These are phyloP conservation scores for Percina caprodes DNA, from an alignment of 2,113 vertebrate species.

Conservation along the genomic window DNA sequence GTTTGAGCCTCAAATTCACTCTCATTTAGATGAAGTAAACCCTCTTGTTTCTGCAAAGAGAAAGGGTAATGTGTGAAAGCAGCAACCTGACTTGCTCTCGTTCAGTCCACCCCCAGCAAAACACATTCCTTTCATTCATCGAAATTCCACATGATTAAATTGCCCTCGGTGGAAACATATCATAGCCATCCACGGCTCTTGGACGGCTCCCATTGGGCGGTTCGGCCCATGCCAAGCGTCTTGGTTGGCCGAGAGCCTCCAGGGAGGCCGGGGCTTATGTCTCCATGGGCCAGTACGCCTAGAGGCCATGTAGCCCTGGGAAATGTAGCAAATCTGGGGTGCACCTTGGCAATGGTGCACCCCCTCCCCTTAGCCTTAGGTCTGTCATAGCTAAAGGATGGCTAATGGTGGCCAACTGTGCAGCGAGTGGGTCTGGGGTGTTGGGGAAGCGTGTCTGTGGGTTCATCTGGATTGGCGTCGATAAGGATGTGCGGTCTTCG, in stretches of 20 bases:
- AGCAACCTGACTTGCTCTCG: constrained; percentile 40
- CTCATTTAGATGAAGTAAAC: not conserved
- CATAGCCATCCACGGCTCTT: constrained; percentile 83
- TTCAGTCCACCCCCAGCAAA: constrained; percentile 72
- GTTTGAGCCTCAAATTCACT: constrained; percentile 4
- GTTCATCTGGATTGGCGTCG: constrained; percentile 87
- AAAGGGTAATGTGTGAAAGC: constrained; percentile 50
- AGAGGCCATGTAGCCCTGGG: constrained; percentile 78
- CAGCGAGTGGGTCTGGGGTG: constrained; percentile 79
- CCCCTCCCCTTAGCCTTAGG: constrained; percentile 77
- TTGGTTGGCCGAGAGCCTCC: constrained; percentile 83
- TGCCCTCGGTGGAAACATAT: constrained; percentile 85
- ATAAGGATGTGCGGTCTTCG: constrained; percentile 83
- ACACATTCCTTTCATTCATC: constrained; percentile 83
- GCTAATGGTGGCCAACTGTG: constrained; percentile 82
- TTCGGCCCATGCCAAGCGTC: constrained; percentile 79
- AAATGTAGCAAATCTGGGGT: constrained; percentile 81
- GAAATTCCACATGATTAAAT: constrained; percentile 81
- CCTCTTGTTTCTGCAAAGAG: constrained; percentile 17
- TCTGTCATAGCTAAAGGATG: constrained; percentile 79
- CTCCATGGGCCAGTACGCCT: constrained; percentile 86
- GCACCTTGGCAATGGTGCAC: constrained; percentile 79
- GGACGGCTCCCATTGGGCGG: constrained; percentile 76
- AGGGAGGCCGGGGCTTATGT: constrained; percentile 81
- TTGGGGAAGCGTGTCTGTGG: constrained; percentile 81